These are phyloP conservation scores for Zootoca vivipara DNA, from an alignment of 2,113 vertebrate species.

Conservation along the genomic window DNA sequence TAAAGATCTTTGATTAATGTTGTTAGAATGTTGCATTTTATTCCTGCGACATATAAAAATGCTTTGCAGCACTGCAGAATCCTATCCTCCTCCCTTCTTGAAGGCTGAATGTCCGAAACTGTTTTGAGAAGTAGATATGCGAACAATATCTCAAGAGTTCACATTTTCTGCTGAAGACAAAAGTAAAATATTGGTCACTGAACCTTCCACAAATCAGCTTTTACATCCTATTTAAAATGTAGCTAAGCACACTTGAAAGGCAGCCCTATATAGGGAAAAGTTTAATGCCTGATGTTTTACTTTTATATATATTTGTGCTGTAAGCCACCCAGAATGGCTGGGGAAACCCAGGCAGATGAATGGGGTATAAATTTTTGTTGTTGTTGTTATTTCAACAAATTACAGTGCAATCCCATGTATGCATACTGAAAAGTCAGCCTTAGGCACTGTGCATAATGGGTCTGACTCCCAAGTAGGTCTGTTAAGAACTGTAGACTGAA, in stretches of 20 bases:
- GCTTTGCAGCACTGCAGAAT: neutral
- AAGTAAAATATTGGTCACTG: neutral
- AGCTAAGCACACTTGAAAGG: neutral
- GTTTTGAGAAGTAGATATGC: neutral
- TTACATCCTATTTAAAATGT: neutral
- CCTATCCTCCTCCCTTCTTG: neutral
- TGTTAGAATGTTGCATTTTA: neutral
- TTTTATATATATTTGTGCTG: no score
- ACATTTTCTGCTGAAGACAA: neutral
- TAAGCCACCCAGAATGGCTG: no score
- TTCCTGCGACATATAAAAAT: neutral
- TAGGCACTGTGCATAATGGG: neutral
- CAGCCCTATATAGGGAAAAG: no score
- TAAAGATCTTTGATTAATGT: neutral
- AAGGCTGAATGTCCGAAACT: neutral
- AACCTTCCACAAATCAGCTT: neutral
- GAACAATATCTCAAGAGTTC: neutral
- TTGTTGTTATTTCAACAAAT: no score
- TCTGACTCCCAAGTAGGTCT: neutral
- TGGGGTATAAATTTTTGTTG: no score
- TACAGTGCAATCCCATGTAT: neutral
- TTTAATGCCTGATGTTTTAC: no score
- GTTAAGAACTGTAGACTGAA: neutral
- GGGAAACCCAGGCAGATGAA: no score
- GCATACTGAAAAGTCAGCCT: neutral